Conservation (phyloP, 1,140 invertebrate species). For the Brachionus rotundiformis region DNA sequence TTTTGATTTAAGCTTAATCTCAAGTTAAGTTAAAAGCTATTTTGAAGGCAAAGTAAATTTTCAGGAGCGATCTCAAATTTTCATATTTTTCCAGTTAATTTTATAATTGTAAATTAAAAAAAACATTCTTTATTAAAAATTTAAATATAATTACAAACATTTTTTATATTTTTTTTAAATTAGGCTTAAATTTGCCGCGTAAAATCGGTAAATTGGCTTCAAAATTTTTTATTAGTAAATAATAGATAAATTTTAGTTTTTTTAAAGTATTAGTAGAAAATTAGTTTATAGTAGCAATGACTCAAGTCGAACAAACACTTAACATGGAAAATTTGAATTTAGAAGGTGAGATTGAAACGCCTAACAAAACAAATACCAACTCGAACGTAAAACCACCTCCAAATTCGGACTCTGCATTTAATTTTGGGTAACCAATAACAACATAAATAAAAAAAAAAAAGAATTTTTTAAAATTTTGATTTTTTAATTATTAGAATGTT, state of each 20-base stretch:
- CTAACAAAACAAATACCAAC: not conserved
- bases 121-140: conserved; percentile 5
- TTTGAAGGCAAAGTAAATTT: not conserved
- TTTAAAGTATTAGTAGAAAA: not conserved
- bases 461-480: not conserved
- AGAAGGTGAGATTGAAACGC: conserved; percentile 42
- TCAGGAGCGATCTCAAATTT: not conserved
- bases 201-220: not conserved
- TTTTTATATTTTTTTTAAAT: not conserved
- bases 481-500: not conserved
- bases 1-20: not conserved
- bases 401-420: conserved; percentile 20
- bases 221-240: not conserved
- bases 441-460: not conserved
- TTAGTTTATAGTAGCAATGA: not conserved
- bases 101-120: not conserved
- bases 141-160: conserved; percentile 1
- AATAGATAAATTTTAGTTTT: not conserved
- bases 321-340: conserved; percentile 43
- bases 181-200: not conserved
- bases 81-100: not conserved
- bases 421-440: conserved; percentile 33
- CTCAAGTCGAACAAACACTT: not conserved
- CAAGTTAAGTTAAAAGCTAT: not conserved
- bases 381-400: not conserved